Evolutionary conservation across 2,888 invertebrate species (phyloP), one percentile per base, ranked within the genome.

Genomic region (Tromatobia lineatoria): DNA sequence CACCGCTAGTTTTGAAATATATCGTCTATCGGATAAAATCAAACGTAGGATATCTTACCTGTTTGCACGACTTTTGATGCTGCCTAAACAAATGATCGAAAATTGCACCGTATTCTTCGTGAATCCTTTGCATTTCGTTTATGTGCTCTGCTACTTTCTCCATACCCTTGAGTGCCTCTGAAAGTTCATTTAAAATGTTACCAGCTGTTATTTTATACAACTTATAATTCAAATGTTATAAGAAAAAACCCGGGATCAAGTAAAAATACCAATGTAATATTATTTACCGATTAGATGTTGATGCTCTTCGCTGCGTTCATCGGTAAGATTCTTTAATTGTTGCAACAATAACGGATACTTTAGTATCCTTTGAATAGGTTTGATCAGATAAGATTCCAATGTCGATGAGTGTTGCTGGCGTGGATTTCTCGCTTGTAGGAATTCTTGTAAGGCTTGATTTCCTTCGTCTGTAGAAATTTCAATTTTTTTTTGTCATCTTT

Each of bases 101-200:
- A 94, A 99, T 99, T 91, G 98, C 98, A 91, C 99, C 99, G 94
- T 99, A 99, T 95, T 99, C 99, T 95, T 99, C 99, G 94, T 99
- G 99, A 92, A 99, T 99, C 95, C 99, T 96, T 95, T 99, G 99
- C 99, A 99, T 99, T 95, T 99, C 99, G 95, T 99, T 99, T 92
- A 99, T 99, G 95, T 99, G 99, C 94, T 99, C 99, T 66, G 99
- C 99, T 89, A 99, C 99, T 94, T 99, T 98, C 94, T 99, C 99
- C 99, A 99, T 99, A 88, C 98, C 99, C 94, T 98, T 98, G 79
- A 99, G 95, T 88, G 99, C 98, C 96, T 99, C 98, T 98, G 96
- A 87, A 94, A 94, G 79, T 34, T 15, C 18, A 29, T 66, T 70
- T 59, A 77, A 18, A 6, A n/a, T 61, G 47, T n/a, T 42, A 13